phyloP scores from a whole-genome alignment of 1,140 invertebrate genomes.

The Ooceraea biroi region DNA sequence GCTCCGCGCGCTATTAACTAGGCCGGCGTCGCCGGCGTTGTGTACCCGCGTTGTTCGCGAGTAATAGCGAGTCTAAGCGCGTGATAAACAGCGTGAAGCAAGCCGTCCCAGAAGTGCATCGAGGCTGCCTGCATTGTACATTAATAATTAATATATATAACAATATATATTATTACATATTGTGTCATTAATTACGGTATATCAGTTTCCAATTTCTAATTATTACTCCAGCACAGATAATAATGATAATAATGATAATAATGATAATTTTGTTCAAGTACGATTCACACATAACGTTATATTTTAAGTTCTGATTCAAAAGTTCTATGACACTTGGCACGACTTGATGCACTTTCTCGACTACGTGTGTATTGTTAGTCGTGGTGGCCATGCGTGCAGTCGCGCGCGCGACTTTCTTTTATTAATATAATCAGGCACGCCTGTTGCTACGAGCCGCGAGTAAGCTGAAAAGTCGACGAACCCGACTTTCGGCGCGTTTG shows the following conservation, averaged over 20 bases:
- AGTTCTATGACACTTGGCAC: constrained; percentile 9
- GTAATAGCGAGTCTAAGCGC: constrained; percentile 49
- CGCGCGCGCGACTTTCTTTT: constrained; percentile 26
- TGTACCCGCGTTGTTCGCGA: background rate
- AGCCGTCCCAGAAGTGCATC: background rate
- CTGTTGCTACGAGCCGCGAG: background rate
- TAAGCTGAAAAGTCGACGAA: constrained; percentile 4
- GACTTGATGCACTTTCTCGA: constrained; percentile 6
- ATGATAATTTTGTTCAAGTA: no score
- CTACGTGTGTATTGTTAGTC: background rate
- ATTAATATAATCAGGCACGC: constrained; percentile 33
- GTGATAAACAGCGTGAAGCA: constrained; percentile 20
- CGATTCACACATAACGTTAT: no score
- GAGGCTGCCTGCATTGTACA: background rate
- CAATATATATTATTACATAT: no score
- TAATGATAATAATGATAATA: no score
- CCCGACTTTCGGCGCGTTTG: background rate
- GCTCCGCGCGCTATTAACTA: constrained; percentile 65
- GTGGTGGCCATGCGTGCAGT: constrained; percentile 5
- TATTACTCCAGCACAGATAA: no score
- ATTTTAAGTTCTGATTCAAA: no score
- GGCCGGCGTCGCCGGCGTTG: constrained; percentile 21
- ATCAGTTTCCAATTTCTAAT: no score
- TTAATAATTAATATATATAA: background rate
- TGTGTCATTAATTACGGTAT: no score